Percentiles rank a stretch among this genome's conserved stretches.
These are phyloP conservation scores for Microcebus jonahi DNA, from an alignment of 2,113 vertebrate species.

Conservation along the genomic window DNA sequence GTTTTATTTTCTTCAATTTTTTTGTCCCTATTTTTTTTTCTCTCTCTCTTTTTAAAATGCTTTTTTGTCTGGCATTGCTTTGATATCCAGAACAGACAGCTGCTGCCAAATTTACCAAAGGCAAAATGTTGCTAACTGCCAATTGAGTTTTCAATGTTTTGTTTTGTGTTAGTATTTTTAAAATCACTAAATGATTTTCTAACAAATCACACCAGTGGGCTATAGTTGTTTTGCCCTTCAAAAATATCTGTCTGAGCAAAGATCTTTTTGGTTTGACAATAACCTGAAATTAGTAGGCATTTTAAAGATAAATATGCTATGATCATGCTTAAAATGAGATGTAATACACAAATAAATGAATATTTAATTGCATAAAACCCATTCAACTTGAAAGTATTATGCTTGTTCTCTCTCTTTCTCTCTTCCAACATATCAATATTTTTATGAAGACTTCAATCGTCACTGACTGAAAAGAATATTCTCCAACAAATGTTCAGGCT, in stretches of 20 bases:
- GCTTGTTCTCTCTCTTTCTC: background rate
- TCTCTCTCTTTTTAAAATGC: background rate
- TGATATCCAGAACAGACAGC: background rate
- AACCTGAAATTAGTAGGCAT: background rate
- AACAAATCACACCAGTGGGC: background rate
- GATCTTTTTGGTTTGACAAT: background rate
- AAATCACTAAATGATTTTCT: constrained; percentile 47
- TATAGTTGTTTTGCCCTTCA: background rate
- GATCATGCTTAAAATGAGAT: constrained; percentile 4
- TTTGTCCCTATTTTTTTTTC: background rate
- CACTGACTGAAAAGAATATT: background rate
- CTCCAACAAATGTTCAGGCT: background rate
- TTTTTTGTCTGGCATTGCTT: constrained; percentile 31
- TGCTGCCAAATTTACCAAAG: constrained; percentile 48
- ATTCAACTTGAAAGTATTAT: background rate
- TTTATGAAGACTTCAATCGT: background rate
- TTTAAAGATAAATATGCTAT: constrained; percentile 48
- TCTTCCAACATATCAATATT: background rate
- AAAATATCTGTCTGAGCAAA: constrained; percentile 6
- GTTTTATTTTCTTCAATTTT: constrained; percentile 31
- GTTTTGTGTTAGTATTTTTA: constrained; percentile 52
- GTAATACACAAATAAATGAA: background rate
- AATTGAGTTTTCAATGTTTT: constrained; percentile 40
- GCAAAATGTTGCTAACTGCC: constrained; percentile 34
- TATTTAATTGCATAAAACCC: background rate